Evolutionary conservation across 2,888 invertebrate genomes (phyloP).

Genomic region (Beris chalybata): DNA sequence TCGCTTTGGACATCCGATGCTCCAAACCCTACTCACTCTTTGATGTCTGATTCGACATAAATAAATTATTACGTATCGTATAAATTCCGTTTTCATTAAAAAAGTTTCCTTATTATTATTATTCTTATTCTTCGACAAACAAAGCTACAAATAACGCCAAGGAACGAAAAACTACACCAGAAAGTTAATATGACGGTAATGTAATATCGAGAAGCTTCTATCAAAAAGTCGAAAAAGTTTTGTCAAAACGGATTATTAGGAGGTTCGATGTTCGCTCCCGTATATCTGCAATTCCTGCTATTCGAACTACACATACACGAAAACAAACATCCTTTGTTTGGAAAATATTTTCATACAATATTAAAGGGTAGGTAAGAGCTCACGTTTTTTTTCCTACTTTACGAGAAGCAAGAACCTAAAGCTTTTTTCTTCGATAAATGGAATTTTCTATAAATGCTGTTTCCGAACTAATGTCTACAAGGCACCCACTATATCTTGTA

Average conservation of each 20-base stretch:
- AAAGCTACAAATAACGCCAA: too few relatives aligned
- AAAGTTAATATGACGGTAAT: slow-evolving; percentile 29
- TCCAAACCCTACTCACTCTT: too few relatives aligned
- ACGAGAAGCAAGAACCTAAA: neutral
- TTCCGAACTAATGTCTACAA: too few relatives aligned
- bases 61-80: too few relatives aligned
- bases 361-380: slow-evolving; percentile 5
- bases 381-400: neutral
- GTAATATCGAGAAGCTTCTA: slow-evolving; percentile 31
- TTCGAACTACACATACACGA: neutral
- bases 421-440: too few relatives aligned
- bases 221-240: slow-evolving; percentile 29
- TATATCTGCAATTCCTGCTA: slow-evolving; percentile 7
- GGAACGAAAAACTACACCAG: neutral
- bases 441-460: too few relatives aligned
- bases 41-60: too few relatives aligned
- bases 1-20: too few relatives aligned
- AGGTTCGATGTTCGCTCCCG: slow-evolving; percentile 19
- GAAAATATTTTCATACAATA: slow-evolving; percentile 28
- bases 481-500: too few relatives aligned
- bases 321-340: slow-evolving; percentile 27
- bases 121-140: neutral
- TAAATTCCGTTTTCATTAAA: slow-evolving; percentile 8
- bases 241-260: slow-evolving; percentile 29
- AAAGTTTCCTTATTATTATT: slow-evolving; percentile 20